A percentile compares a stretch with the other conserved stretches of the same genome.
These are phyloP conservation scores for Mizuhopecten yessoensis DNA, from an alignment of 1,140 invertebrate genomes.

Conservation along the genomic window DNA sequence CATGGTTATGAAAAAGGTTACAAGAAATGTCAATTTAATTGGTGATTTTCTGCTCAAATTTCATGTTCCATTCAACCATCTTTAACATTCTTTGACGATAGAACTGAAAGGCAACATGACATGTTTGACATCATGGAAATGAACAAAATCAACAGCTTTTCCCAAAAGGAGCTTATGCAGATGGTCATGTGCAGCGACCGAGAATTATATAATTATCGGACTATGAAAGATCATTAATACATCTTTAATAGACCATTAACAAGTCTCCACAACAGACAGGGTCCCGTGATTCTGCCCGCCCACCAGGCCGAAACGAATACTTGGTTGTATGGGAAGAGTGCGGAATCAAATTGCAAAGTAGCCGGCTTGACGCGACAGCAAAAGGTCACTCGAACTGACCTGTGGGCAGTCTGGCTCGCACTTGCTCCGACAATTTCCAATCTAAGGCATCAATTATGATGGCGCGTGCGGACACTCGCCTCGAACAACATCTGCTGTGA, in stretches of 20 bases:
- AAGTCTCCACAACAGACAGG: neutral
- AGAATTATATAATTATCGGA: neutral
- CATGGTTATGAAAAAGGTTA: no score
- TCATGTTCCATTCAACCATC: no score
- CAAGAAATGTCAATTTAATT: no score
- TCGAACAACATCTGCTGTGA: conserved; percentile 24
- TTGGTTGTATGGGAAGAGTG: neutral
- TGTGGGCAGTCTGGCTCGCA: conserved; percentile 30
- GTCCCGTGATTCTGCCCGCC: neutral
- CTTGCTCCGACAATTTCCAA: neutral
- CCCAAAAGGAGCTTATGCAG: neutral
- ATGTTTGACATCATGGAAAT: neutral
- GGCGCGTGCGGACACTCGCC: neutral
- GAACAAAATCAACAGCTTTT: neutral
- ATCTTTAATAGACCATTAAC: conserved; percentile 27
- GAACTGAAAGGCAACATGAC: no score
- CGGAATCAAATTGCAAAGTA: conserved; percentile 28
- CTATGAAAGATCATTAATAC: neutral
- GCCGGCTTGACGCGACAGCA: neutral
- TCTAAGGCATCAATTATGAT: conserved; percentile 17
- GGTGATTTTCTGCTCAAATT: no score
- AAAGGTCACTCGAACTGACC: conserved; percentile 3
- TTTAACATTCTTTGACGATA: no score
- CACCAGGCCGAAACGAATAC: neutral
- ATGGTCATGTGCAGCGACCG: neutral